Percentiles rank a stretch among this genome's conserved stretches.
phyloP scores from a whole-genome alignment of 1,140 invertebrate genomes.

The Pissodes strobi region DNA sequence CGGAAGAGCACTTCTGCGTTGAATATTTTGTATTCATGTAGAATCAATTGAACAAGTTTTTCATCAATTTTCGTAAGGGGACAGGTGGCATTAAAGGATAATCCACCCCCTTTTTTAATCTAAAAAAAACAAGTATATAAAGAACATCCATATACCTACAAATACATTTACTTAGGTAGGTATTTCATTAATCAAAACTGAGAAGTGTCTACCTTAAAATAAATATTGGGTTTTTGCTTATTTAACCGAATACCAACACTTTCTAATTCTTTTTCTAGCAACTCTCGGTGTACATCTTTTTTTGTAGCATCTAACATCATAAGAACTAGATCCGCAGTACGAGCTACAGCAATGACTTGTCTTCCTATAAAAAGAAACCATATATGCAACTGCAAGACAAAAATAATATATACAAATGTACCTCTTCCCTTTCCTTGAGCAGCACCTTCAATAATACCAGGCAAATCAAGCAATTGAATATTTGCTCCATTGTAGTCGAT shows the following conservation, averaged over 20 bases:
- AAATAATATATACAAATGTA: too few species aligned
- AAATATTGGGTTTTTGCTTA: conserved; percentile 94
- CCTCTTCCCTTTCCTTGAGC: conserved; percentile 90
- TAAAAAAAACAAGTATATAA: too few species aligned
- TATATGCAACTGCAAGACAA: too few species aligned
- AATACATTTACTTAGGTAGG: not conserved
- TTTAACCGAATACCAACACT: conserved; percentile 95
- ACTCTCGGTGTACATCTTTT: conserved; percentile 87
- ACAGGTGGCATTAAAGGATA: conserved; percentile 98
- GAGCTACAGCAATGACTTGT: conserved; percentile 93
- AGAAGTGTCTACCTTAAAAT: conserved; percentile 98
- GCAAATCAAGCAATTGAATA: conserved; percentile 96
- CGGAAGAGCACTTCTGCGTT: conserved; percentile 97
- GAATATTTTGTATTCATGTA: conserved; percentile 99
- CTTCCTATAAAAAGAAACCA: conserved; percentile 45
- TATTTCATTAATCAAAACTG: not conserved
- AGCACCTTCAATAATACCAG: conserved; percentile 97
- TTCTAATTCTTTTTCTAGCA: conserved; percentile 93
- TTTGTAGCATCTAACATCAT: conserved; percentile 99
- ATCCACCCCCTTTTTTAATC: conserved; percentile 95
- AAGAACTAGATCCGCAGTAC: conserved; percentile 95
- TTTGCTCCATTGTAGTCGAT: conserved; percentile 98
- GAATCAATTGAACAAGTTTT: conserved; percentile 96
- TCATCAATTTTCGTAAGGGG: conserved; percentile 93
- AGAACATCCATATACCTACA: not conserved